These are phyloP conservation scores for Halcyon badia DNA, from an alignment of 2,797 vertebrate species.

Conservation along the genomic window DNA sequence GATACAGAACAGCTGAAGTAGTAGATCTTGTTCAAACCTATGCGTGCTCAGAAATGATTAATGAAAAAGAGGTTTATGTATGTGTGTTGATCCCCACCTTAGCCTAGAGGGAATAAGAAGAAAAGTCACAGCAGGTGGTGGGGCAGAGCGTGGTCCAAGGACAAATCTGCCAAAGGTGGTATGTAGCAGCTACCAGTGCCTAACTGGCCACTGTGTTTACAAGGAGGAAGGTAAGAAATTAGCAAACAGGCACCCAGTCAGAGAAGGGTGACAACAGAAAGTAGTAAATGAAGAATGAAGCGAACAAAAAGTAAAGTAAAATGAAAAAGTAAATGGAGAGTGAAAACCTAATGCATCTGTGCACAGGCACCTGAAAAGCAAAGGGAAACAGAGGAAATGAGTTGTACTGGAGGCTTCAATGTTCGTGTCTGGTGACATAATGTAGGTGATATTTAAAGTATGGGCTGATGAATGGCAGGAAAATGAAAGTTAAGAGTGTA, in stretches of 20 bases:
- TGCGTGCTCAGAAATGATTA: neutral
- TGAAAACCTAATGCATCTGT: neutral
- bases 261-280: neutral
- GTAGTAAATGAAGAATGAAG: neutral
- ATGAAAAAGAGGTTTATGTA: neutral
- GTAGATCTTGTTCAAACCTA: constrained; percentile 27
- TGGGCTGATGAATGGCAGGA: neutral
- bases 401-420: neutral
- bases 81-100: neutral
- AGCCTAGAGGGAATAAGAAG: neutral
- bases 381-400: neutral
- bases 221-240: neutral
- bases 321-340: neutral
- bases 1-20: constrained; percentile 39
- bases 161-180: neutral
- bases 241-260: neutral
- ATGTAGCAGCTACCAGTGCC: neutral
- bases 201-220: neutral
- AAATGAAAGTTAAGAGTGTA: neutral
- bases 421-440: neutral
- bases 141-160: neutral
- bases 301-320: accelerated
- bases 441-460: neutral
- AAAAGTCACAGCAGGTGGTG: neutral
- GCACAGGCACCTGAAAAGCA: neutral